phyloP scores from a whole-genome alignment of 2,888 invertebrate species.

The Isoperla grammatica region DNA sequence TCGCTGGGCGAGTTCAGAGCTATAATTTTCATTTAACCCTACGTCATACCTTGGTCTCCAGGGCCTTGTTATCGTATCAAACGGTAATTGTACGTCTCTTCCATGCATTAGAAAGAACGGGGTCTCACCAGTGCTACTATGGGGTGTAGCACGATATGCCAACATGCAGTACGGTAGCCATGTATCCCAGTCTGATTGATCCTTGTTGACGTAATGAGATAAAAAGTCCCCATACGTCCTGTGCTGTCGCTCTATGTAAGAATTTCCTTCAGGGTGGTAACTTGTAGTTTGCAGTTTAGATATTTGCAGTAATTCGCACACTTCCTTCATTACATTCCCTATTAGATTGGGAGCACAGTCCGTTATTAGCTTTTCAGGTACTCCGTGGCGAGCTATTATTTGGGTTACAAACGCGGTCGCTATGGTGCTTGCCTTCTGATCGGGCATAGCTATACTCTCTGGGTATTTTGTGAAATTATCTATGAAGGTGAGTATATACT shows the following conservation, averaged over 20 bases:
- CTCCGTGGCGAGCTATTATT: constrained; percentile 4
- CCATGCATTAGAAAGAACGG: constrained; percentile 5
- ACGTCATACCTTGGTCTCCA: no score
- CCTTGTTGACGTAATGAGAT: constrained; percentile 7
- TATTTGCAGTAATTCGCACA: background rate
- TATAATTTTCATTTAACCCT: no score
- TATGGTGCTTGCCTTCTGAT: background rate
- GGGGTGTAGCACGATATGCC: constrained; percentile 8
- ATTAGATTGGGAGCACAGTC: constrained; percentile 6
- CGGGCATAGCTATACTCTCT: background rate
- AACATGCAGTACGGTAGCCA: constrained; percentile 1
- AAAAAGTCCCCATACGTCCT: background rate
- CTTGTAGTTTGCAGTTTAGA: background rate
- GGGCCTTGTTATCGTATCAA: background rate
- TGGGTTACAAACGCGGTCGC: constrained; percentile 12
- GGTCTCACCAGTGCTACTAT: background rate
- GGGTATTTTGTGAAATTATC: constrained; percentile 1
- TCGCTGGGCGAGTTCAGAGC: no score
- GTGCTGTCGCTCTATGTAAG: constrained; percentile 1
- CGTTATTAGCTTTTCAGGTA: constrained; percentile 2
- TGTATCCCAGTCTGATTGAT: background rate
- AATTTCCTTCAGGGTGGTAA: background rate
- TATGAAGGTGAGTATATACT: constrained; percentile 9
- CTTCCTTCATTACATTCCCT: background rate
- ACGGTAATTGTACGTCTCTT: constrained; percentile 4